Base-by-base conservation (phyloP, 1,140 invertebrate species). In the Cheumatopsyche charites region DNA sequence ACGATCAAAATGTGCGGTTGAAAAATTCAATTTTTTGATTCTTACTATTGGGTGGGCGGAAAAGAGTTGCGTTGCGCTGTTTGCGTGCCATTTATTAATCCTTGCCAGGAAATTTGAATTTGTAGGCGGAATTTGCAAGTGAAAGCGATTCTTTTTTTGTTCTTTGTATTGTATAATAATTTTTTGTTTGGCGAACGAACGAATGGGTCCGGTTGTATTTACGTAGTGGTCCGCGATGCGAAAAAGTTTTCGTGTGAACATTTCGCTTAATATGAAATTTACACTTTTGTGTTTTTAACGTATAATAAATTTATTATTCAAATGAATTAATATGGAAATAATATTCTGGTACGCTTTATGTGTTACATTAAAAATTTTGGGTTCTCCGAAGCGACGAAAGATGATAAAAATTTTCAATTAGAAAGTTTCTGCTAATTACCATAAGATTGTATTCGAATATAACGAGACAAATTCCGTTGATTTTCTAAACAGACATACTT, bases 101-200 rank as follows among this genome's bases (percentile, higher is more conserved):
- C 19, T 58, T 58, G 23, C 19, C 11, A 58, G 55, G 12, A 23
- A 23, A 13, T 58, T 58, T 26, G 23, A 58, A 58, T 58, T 58
- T 58, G 55, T 58, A 58, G 55, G 17, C 13, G 1, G 21, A 58
- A 58, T 58, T 58, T 25, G 21, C 55, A 58, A 58, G 55, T 58
- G 55, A 58, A 58, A 25, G 55, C 55, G 5, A 58, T 58, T 58
- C 23, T n/a, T 58, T n/a, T n/a, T 58, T 25, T 58, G 19, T 58
- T 58, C 21, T 11, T 58, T 58, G 23, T 58, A 58, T 23, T 58
- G 17, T 25, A 21, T 25, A 36, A 36, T 36, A 36, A 36, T 12
- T 15, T 47, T 15, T 47, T 47, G 43, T 47, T 47, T 13, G 43
- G 4, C 55, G 19, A 58, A 58, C 55, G 25, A 58, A 19, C n/a